Percentiles rank a stretch among this genome's conserved stretches.
Evolutionary conservation across 2,888 invertebrate species (phyloP).

Genomic region (Megaustenia siamemsis): DNA sequence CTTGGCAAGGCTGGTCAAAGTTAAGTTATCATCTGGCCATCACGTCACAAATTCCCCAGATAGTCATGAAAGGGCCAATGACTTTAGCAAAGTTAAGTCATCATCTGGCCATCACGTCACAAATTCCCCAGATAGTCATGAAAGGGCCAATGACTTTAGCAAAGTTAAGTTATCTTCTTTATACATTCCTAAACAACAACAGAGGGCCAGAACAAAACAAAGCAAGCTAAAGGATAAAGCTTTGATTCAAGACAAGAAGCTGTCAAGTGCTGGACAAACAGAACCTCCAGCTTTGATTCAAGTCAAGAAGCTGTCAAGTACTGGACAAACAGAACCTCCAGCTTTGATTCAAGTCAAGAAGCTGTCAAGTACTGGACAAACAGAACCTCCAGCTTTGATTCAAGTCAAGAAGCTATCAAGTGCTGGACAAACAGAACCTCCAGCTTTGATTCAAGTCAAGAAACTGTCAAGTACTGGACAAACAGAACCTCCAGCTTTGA

Average conservation of each 20-base stretch:
- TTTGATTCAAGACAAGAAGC: background rate
- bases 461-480: too few species aligned
- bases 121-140: background rate
- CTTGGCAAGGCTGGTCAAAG: constrained; percentile 43
- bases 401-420: background rate
- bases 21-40: background rate
- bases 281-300: too few species aligned
- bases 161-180: background rate
- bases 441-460: too few species aligned
- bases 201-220: background rate
- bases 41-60: background rate
- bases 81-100: background rate
- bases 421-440: too few species aligned
- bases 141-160: background rate
- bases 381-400: too few species aligned
- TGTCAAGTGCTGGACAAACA: background rate
- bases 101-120: too few species aligned
- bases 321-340: too few species aligned
- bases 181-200: constrained; percentile 1
- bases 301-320: too few species aligned
- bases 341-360: too few species aligned
- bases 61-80: background rate
- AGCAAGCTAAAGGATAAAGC: background rate
- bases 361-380: too few species aligned
- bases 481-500: too few species aligned